Percentiles rank a stretch among this genome's conserved stretches.
Evolutionary conservation across 2,113 vertebrate species (phyloP).

Genomic region (Oceanites oceanicus): DNA sequence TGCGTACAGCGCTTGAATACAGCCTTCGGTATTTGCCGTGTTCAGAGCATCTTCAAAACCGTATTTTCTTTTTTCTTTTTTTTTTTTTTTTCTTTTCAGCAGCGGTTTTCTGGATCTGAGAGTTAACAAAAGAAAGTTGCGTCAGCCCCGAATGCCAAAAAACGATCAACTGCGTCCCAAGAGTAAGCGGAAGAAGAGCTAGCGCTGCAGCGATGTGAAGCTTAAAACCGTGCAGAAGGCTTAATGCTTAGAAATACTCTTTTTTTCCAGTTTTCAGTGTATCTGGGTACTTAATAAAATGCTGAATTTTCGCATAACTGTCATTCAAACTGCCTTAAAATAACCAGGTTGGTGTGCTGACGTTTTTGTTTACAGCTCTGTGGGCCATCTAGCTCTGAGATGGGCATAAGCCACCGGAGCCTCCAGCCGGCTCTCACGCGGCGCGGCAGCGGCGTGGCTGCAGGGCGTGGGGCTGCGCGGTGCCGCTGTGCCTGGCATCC

Average conservation of each 20-base stretch:
- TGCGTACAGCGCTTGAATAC: fast-evolving
- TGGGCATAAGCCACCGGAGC: neutral
- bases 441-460: fast-evolving
- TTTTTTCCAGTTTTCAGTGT: neutral
- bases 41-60: neutral
- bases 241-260: neutral
- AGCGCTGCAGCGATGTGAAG: neutral
- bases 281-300: neutral
- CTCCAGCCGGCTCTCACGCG: neutral
- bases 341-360: neutral
- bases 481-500: fast-evolving
- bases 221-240: neutral
- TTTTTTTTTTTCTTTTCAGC: neutral
- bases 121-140: neutral
- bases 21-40: fast-evolving
- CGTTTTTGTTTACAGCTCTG: neutral
- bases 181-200: slow-evolving; percentile 67
- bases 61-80: neutral
- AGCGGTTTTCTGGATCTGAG: neutral
- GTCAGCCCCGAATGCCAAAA: neutral
- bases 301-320: neutral
- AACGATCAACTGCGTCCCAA: neutral
- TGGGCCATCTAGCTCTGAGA: fast-evolving
- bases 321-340: neutral
- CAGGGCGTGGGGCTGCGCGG: fast-evolving